Percentiles rank a stretch among this genome's conserved stretches.
These are phyloP conservation scores for Rhingia rostrata DNA, from an alignment of 2,888 invertebrate genomes.

Conservation along the genomic window DNA sequence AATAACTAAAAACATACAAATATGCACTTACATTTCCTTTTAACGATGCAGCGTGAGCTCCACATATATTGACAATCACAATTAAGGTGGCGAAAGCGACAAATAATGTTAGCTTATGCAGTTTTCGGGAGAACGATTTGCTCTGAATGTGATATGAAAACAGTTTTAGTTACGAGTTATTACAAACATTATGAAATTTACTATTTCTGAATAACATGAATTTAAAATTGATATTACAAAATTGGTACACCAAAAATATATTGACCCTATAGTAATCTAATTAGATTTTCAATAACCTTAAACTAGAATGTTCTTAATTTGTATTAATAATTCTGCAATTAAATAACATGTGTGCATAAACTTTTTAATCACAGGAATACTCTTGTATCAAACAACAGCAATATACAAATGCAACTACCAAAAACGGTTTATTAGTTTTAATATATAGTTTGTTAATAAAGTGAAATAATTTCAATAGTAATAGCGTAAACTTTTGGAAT, in stretches of 20 bases:
- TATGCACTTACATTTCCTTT: conserved; percentile 62
- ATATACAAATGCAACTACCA: too few species aligned
- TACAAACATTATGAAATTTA: background rate
- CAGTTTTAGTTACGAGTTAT: background rate
- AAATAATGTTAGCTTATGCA: conserved; percentile 45
- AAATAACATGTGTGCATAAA: too few species aligned
- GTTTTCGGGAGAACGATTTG: conserved; percentile 20
- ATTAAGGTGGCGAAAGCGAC: conserved; percentile 46
- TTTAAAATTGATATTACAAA: background rate
- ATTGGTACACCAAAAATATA: background rate
- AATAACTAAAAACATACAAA: background rate
- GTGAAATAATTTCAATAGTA: too few species aligned
- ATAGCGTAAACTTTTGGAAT: too few species aligned
- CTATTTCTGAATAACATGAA: background rate
- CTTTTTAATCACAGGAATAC: too few species aligned
- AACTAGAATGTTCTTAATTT: too few species aligned
- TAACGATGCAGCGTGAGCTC: conserved; percentile 45
- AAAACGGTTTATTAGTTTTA: too few species aligned
- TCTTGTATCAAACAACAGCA: too few species aligned
- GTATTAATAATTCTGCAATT: too few species aligned
- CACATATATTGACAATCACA: conserved; percentile 52
- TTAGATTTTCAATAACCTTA: too few species aligned
- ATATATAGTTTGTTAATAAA: too few species aligned
- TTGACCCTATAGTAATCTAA: too few species aligned
- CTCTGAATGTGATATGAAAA: conserved; percentile 34